Conservation (phyloP, 2,113 vertebrate species). For the Laticauda laticaudata region DNA sequence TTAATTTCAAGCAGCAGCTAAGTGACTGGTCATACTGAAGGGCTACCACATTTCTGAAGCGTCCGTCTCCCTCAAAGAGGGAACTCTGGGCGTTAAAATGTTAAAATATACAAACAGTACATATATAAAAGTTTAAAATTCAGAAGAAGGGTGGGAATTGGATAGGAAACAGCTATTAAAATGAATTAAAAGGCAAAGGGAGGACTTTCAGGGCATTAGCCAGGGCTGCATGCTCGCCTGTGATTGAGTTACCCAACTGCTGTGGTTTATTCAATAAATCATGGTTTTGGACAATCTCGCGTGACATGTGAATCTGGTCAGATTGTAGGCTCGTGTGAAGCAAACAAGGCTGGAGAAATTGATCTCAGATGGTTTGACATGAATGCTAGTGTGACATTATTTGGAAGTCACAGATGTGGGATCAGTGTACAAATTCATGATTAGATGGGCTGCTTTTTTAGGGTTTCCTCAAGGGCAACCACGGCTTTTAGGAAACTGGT, state of each 20-base stretch:
- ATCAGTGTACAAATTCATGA: constrained; percentile 6
- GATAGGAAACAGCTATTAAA: not conserved
- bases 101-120: not conserved
- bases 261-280: not conserved
- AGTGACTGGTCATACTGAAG: not conserved
- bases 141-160: not conserved
- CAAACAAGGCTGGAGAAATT: not conserved
- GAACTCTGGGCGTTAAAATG: not conserved
- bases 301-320: not conserved
- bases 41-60: not conserved
- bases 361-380: not conserved
- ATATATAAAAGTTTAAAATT: not conserved
- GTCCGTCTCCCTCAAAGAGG: not conserved
- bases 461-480: no score
- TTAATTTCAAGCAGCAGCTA: not conserved
- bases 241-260: not conserved
- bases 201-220: not conserved
- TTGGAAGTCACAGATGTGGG: not conserved
- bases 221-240: not conserved
- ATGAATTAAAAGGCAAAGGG: not conserved
- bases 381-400: not conserved
- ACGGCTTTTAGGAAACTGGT: constrained; percentile 41
- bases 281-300: not conserved
- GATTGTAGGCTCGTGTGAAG: not conserved
- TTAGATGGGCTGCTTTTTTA: not conserved